Percentiles rank a stretch among this genome's conserved stretches.
phyloP scores from a whole-genome alignment of 2,113 vertebrate species.

The Periophthalmodon schlosseri region DNA sequence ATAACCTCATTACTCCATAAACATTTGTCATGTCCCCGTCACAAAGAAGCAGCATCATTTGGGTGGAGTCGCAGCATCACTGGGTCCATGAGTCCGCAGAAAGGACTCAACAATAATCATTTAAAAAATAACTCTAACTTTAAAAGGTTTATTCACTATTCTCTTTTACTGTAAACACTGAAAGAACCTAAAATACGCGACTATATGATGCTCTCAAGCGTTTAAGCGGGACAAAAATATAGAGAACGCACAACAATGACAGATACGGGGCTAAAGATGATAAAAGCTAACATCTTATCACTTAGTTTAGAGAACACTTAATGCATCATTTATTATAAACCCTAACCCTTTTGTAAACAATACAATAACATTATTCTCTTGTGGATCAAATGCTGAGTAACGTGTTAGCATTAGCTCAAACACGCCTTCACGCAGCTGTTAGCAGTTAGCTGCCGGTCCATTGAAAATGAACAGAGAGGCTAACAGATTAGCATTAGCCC shows the following conservation, averaged over 20 bases:
- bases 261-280: background rate
- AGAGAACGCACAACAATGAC: background rate
- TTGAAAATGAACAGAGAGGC: background rate
- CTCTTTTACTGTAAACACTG: background rate
- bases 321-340: background rate
- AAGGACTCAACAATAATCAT: background rate
- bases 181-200: too few relatives aligned
- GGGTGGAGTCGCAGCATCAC: background rate
- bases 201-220: background rate
- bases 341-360: background rate
- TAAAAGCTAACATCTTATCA: background rate
- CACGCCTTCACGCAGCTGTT: background rate
- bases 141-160: background rate
- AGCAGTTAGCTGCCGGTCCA: background rate
- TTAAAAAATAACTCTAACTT: background rate
- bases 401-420: conserved; percentile 2
- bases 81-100: background rate
- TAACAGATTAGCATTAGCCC: conserved; percentile 1
- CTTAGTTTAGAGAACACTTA: background rate
- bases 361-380: background rate
- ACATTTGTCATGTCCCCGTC: too few relatives aligned
- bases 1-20: too few relatives aligned
- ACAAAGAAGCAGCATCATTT: too few relatives aligned
- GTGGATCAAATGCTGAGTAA: background rate
- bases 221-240: background rate